Evolutionary conservation across 2,797 vertebrate species (phyloP), one percentile per base, ranked within the genome.

Genomic region (Percopsis omiscomaycus): DNA sequence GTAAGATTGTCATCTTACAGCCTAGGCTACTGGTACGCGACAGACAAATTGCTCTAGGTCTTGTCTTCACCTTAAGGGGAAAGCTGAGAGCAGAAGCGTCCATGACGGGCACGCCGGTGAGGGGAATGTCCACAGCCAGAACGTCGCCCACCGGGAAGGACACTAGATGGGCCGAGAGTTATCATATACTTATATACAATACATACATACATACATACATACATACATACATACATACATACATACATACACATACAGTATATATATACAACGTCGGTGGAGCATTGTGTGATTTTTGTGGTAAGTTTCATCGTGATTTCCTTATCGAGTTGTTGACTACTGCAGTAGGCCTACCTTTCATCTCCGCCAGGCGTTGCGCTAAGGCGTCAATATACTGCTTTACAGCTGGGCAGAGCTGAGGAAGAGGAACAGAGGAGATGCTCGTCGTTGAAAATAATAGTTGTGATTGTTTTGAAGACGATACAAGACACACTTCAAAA

Each of bases 61-160:
- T 37, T 14, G 5, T 15, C 1, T 27, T 69, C 69, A 93, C 92
- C 89, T 89, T 92, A 1, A 92, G 57, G 44, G 86, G 82, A 53
- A 93, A 53, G 53, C 76, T 86, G 56, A 92, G 37, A 65, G 68
- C 78, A 44, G 75, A 79, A 42, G 56, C 16, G n/a, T 61, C 6
- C 2, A 90, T 13, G 3, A 69, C 1, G 1, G 90, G 91, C 4
- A 6, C 1, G 27, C 16, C 64, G 0, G 78, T 87, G 55, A 94
- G 89, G 75, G 86, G 78, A 55, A 92, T n/a, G n/a, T 90, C 83
- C 59, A 94, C 5, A 44, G 55, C 58, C 3, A 94, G 22, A 66
- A 71, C 61, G 16, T 66, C 9, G 73, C 74, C 67, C 46, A 93
- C 63, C 1, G 76, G 14, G 13, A 87, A 73, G 27, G 80, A 82